A percentile compares a stretch with the other conserved stretches of the same genome.
Conservation (phyloP, 1,140 invertebrate genomes). For the Colletes latitarsis region DNA sequence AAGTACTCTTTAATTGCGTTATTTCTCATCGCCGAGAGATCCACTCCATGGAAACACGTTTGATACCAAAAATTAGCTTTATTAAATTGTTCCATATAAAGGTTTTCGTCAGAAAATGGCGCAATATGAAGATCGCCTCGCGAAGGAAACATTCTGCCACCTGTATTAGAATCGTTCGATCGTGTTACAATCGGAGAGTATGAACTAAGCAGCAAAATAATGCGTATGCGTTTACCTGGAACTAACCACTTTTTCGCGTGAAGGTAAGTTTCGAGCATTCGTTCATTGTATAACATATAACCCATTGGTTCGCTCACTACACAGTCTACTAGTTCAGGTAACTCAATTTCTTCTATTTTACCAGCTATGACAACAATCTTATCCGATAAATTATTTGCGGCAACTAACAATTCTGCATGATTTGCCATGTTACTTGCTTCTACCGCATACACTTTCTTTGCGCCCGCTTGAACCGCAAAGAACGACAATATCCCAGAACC, state of each 20-base stretch:
- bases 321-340: conserved; percentile 97
- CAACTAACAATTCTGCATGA: conserved; percentile 96
- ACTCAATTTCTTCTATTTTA: conserved; percentile 98
- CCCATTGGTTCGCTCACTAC: conserved; percentile 99
- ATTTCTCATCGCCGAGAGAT: conserved; percentile 93
- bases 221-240: conserved; percentile 83
- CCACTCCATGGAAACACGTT: conserved; percentile 98
- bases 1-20: conserved; percentile 99
- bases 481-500: conserved; percentile 99
- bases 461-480: conserved; percentile 98
- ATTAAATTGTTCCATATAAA: conserved; percentile 99
- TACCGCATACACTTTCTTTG: conserved; percentile 97
- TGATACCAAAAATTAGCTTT: conserved; percentile 99
- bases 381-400: conserved; percentile 93
- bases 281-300: conserved; percentile 99
- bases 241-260: conserved; percentile 99
- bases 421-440: conserved; percentile 99
- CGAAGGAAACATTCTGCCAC: conserved; percentile 95
- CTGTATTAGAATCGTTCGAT: conserved; percentile 54
- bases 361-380: conserved; percentile 96
- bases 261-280: conserved; percentile 99
- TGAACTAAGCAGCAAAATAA: background rate
- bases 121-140: conserved; percentile 98
- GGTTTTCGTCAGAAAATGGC: conserved; percentile 98
- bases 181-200: background rate